Base-by-base conservation (phyloP, 23 tunicate species). In the Pegea sp. region DNA sequence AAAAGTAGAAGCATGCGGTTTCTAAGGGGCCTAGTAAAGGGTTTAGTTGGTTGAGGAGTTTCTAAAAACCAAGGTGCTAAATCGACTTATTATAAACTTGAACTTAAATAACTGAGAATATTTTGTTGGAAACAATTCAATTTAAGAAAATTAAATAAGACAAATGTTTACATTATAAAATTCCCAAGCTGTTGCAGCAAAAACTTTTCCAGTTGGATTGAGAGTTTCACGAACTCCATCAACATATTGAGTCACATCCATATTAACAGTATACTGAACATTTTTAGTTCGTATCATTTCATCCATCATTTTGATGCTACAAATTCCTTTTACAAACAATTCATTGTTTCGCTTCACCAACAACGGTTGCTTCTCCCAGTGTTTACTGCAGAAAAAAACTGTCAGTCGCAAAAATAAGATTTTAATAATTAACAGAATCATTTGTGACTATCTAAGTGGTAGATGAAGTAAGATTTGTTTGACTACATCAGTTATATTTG, bases 151-250 rank as follows among this genome's bases (percentile, higher is more conserved):
- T n/a, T n/a, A n/a, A n/a, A n/a, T n/a, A n/a, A n/a, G n/a, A n/a
- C n/a, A n/a, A n/a, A n/a, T n/a, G n/a, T 42, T 53, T 22, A 79
- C 93, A 44, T 87, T 75, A 56, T 63, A 87, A 24, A 69, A 64
- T 28, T 87, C 88, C 96, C 96, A 87, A 23, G 67, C 96, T 5
- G 69, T 78, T 22, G 69, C 54, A 16, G 96, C 66, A 50, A 33
- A 87, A 3, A 74, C 96, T 33, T 69, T 42, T 16, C 96, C 96
- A 4, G 65, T 74, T 16, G 50, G 26, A 58, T 87, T 87, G 44
- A 75, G 88, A 0, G 96, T 87, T 52, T 87, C 74, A 31, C 96
- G 28, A 5, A 24, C 24, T 18, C 74, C 74, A 25, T 87, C 54
- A 48, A 60, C 64, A 59, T 68, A 87, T 4, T 88, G 63, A 1